A percentile compares a stretch with the other conserved stretches of the same genome.
phyloP scores from a whole-genome alignment of 2,888 invertebrate species.

The Gastrophysa polygoni region DNA sequence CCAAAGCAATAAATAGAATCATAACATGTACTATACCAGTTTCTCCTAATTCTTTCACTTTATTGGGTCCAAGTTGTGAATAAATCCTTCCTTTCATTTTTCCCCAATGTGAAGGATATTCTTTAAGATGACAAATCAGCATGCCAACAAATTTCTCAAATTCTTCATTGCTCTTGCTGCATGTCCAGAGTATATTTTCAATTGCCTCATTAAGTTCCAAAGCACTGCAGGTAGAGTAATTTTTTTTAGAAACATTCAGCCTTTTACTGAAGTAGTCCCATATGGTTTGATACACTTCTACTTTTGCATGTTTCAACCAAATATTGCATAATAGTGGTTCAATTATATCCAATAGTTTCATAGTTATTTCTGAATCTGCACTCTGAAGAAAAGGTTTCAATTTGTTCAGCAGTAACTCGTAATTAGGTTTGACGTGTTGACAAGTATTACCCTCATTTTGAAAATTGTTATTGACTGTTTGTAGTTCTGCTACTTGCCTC shows the following conservation, averaged over 20 bases:
- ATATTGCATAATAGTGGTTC: conserved; percentile 47
- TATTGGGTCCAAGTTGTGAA: conserved; percentile 54
- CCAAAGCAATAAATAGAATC: conserved; percentile 48
- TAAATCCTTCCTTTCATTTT: conserved; percentile 56
- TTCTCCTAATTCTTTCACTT: conserved; percentile 50
- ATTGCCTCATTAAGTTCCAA: conserved; percentile 39
- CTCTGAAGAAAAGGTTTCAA: conserved; percentile 41
- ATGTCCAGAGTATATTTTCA: conserved; percentile 40
- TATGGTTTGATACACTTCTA: conserved; percentile 51
- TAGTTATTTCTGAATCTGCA: conserved; percentile 37
- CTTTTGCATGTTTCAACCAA: conserved; percentile 49
- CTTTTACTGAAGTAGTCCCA: conserved; percentile 56
- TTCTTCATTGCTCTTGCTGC: conserved; percentile 42
- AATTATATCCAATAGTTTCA: conserved; percentile 44
- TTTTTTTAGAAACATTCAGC: conserved; percentile 43
- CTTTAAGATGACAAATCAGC: conserved; percentile 47
- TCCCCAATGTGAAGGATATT: conserved; percentile 52
- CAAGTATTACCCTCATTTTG: conserved; percentile 30
- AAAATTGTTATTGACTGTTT: conserved; percentile 33
- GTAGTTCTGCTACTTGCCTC: conserved; percentile 44
- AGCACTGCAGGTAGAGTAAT: conserved; percentile 30
- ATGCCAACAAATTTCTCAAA: conserved; percentile 53
- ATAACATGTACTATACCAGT: conserved; percentile 50
- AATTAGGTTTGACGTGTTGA: conserved; percentile 43
- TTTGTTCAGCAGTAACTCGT: conserved; percentile 44